These are phyloP conservation scores for Cepaea hortensis DNA, from an alignment of 2,888 invertebrate species.

Conservation along the genomic window DNA sequence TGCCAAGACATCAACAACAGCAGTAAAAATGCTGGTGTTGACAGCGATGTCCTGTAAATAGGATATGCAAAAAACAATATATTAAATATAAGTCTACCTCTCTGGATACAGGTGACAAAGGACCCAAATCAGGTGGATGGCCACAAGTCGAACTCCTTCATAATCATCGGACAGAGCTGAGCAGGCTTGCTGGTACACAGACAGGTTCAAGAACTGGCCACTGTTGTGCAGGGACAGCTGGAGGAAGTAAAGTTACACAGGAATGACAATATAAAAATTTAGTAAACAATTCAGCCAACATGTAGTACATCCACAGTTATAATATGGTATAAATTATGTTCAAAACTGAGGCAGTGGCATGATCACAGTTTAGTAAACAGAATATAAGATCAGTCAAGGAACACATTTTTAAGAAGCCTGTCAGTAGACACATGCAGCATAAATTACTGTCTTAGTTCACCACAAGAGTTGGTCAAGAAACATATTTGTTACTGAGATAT, in stretches of 20 bases:
- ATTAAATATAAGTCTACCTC: conserved; percentile 74
- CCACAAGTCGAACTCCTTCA: conserved; percentile 92
- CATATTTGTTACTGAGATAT: no score
- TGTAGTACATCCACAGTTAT: background rate
- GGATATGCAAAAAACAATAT: no score
- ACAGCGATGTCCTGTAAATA: no score
- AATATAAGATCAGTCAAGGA: no score
- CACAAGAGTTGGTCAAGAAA: no score
- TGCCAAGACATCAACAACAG: no score
- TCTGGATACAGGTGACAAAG: conserved; percentile 92
- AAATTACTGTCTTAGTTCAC: no score
- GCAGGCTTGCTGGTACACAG: conserved; percentile 84
- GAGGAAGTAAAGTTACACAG: conserved; percentile 18
- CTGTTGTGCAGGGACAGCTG: conserved; percentile 85
- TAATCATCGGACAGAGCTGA: conserved; percentile 92
- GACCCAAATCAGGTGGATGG: conserved; percentile 89
- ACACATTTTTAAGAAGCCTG: no score
- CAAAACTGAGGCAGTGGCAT: no score
- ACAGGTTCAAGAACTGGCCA: conserved; percentile 85
- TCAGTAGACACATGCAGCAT: no score
- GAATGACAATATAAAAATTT: background rate
- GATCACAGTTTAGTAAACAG: no score
- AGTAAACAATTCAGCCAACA: background rate
- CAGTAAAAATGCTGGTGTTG: no score
- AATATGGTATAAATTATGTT: background rate